Evolutionary conservation across 2,888 invertebrate species (phyloP).

Genomic region (Sinopyrophorus schimmeli): DNA sequence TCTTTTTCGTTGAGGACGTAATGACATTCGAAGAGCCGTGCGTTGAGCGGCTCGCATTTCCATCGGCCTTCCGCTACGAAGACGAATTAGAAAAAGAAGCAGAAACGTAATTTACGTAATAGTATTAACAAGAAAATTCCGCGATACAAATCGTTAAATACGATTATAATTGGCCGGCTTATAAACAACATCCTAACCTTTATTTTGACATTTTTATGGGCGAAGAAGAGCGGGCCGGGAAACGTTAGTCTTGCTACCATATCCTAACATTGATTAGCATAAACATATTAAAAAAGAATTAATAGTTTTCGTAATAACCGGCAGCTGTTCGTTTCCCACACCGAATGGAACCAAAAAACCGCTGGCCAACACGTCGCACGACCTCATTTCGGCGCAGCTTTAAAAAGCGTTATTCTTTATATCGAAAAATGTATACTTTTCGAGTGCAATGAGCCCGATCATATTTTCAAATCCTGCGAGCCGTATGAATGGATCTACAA

Average conservation of each 20-base stretch:
- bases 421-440: slow-evolving; percentile 50
- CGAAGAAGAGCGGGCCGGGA: slow-evolving; percentile 1
- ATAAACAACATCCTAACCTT: no score
- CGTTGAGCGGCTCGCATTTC: no score
- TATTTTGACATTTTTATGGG: slow-evolving; percentile 10
- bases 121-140: no score
- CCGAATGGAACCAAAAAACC: slow-evolving; percentile 40
- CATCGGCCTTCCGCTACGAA: no score
- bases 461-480: slow-evolving; percentile 53
- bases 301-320: slow-evolving; percentile 25
- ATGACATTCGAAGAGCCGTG: no score
- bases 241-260: slow-evolving; percentile 16
- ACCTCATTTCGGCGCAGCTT: slow-evolving; percentile 46
- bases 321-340: slow-evolving; percentile 24
- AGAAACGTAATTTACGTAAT: no score
- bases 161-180: no score
- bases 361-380: slow-evolving; percentile 36
- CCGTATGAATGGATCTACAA: slow-evolving; percentile 47
- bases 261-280: slow-evolving; percentile 21
- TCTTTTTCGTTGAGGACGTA: no score
- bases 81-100: no score
- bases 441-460: slow-evolving; percentile 55
- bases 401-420: slow-evolving; percentile 41
- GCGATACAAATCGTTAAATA: no score
- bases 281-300: slow-evolving; percentile 31